phyloP scores from a whole-genome alignment of 2,888 invertebrate species.

The Ennomos quercinarius region DNA sequence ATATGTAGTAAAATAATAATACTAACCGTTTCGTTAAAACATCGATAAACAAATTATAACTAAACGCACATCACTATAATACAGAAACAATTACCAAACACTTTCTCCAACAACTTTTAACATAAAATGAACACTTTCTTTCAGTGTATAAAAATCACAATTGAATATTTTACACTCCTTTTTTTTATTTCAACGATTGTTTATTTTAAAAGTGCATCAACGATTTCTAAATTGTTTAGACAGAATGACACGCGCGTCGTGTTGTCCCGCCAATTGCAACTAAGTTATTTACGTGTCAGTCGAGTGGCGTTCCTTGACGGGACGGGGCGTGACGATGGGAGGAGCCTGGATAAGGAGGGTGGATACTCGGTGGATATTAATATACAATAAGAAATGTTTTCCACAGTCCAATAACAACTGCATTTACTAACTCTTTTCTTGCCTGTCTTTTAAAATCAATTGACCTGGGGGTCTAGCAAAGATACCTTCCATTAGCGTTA shows the following conservation, averaged over 20 bases:
- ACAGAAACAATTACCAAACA: not conserved
- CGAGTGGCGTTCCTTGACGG: not conserved
- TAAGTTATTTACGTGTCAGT: constrained; percentile 7
- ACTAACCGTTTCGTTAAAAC: constrained; percentile 7
- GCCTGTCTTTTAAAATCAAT: too few species aligned
- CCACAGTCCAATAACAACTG: not conserved
- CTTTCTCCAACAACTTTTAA: not conserved
- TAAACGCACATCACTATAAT: not conserved
- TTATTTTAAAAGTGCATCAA: constrained; percentile 4
- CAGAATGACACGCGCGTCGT: constrained; percentile 25
- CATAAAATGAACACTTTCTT: not conserved
- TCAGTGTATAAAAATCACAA: not conserved
- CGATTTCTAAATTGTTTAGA: constrained; percentile 8
- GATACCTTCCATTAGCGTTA: too few species aligned
- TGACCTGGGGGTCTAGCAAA: too few species aligned
- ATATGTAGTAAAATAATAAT: not conserved
- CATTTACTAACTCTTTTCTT: too few species aligned
- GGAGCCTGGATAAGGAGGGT: constrained; percentile 1
- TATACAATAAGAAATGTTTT: not conserved
- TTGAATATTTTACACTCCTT: not conserved
- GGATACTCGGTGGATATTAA: not conserved
- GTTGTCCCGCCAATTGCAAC: constrained; percentile 30
- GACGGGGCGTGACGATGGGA: constrained; percentile 18
- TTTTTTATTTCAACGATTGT: too few species aligned
- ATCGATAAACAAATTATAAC: constrained; percentile 1